Evolutionary conservation across 2,888 invertebrate genomes (phyloP).

Genomic region (Invenusta paracnida): DNA sequence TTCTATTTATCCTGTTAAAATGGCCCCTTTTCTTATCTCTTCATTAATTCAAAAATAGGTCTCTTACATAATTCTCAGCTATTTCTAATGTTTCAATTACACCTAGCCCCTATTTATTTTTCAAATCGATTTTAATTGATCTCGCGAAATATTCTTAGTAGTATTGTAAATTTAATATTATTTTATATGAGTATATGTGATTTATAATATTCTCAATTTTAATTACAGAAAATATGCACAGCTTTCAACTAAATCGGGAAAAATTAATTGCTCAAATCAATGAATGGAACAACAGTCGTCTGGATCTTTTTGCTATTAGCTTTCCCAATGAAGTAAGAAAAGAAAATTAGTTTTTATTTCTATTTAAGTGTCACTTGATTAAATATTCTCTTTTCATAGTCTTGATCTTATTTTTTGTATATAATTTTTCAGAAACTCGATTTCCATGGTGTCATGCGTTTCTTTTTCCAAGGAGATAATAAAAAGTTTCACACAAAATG

Average conservation of each 20-base stretch:
- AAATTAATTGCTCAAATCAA: constrained; percentile 35
- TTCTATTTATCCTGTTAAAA: too few relatives aligned
- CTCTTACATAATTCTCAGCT: too few relatives aligned
- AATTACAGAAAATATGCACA: too few relatives aligned
- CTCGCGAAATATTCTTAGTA: neutral
- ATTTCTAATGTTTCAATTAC: too few relatives aligned
- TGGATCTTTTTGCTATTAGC: constrained; percentile 45
- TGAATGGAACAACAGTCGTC: constrained; percentile 45
- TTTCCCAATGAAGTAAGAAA: constrained; percentile 43
- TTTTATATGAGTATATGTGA: too few relatives aligned
- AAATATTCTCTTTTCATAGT: neutral
- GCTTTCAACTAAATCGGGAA: neutral
- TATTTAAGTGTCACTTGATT: too few relatives aligned
- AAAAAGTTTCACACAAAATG: constrained; percentile 93
- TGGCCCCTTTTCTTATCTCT: too few relatives aligned
- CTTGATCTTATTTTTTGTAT: constrained; percentile 47
- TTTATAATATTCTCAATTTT: too few relatives aligned
- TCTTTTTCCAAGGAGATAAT: constrained; percentile 95
- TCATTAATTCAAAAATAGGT: too few relatives aligned
- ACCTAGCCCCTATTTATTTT: too few relatives aligned
- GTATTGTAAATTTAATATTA: neutral
- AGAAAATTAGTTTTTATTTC: constrained; percentile 5
- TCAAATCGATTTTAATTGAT: too few relatives aligned
- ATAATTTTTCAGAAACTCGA: constrained; percentile 79
- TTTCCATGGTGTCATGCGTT: constrained; percentile 98